A percentile compares a stretch with the other conserved stretches of the same genome.
These are phyloP conservation scores for Pampusana beccarii DNA, from an alignment of 2,113 vertebrate genomes.

Conservation along the genomic window DNA sequence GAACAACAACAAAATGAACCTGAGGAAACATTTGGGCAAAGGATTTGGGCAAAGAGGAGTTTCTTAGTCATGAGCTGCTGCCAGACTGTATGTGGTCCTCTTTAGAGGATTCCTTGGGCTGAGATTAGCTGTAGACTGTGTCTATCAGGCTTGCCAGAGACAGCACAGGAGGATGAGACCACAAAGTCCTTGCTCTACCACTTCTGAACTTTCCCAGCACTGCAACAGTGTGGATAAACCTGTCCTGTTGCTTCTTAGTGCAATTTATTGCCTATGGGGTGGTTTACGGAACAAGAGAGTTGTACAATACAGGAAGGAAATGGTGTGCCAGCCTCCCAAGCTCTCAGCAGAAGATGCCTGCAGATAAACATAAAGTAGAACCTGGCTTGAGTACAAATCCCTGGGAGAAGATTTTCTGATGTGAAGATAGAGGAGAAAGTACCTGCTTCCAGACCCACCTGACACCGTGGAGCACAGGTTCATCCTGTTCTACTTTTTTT, in stretches of 20 bases:
- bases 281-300: background rate
- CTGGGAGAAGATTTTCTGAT: background rate
- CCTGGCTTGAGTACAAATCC: background rate
- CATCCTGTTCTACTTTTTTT: background rate
- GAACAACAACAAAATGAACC: slow-evolving; percentile 2
- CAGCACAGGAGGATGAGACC: background rate
- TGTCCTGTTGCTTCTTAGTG: background rate
- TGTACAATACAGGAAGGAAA: background rate
- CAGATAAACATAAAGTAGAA: background rate
- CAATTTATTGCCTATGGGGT: background rate
- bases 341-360: background rate
- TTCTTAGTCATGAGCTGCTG: background rate
- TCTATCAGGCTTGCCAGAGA: background rate
- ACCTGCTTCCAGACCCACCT: background rate
- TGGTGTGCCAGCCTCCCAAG: background rate
- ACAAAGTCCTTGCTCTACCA: background rate
- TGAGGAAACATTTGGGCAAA: background rate
- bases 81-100: background rate
- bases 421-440: background rate
- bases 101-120: background rate
- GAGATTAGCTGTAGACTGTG: background rate
- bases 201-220: background rate
- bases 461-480: background rate
- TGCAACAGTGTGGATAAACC: background rate
- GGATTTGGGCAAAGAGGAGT: background rate